A percentile compares a stretch with the other conserved stretches of the same genome.
Evolutionary conservation across 2,113 vertebrate species (phyloP).

Genomic region (Hylia prasina): DNA sequence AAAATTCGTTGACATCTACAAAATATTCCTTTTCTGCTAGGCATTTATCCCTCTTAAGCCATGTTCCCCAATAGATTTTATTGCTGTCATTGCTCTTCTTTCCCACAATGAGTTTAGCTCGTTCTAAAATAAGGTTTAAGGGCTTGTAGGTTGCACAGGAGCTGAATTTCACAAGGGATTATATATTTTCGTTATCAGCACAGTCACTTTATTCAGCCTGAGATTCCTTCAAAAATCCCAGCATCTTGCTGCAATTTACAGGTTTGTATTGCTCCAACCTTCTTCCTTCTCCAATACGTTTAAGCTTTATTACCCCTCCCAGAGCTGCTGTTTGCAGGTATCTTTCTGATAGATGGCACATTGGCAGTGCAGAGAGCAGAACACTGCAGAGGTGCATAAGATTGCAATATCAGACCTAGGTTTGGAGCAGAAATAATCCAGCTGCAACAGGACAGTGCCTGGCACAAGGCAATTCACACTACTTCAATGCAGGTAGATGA

Average conservation of each 20-base stretch:
- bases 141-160: not conserved
- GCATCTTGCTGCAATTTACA: conserved; percentile 10
- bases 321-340: not conserved
- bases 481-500: not conserved
- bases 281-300: not conserved
- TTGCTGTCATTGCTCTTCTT: not conserved
- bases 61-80: not conserved
- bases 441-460: not conserved
- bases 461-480: not conserved
- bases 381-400: not conserved
- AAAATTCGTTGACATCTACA: not conserved
- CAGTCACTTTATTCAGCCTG: conserved; percentile 10
- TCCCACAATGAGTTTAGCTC: not conserved
- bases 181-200: not conserved
- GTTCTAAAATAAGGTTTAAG: not conserved
- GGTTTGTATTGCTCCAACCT: not conserved
- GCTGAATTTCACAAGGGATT: conserved; percentile 6
- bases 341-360: not conserved
- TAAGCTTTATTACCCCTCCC: conserved; percentile 18
- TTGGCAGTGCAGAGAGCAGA: not conserved
- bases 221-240: not conserved
- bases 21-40: not conserved
- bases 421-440: not conserved
- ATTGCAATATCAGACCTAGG: not conserved
- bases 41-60: not conserved